Evolutionary conservation across 2,888 invertebrate genomes (phyloP).

Genomic region (Pediacus dermestoides): DNA sequence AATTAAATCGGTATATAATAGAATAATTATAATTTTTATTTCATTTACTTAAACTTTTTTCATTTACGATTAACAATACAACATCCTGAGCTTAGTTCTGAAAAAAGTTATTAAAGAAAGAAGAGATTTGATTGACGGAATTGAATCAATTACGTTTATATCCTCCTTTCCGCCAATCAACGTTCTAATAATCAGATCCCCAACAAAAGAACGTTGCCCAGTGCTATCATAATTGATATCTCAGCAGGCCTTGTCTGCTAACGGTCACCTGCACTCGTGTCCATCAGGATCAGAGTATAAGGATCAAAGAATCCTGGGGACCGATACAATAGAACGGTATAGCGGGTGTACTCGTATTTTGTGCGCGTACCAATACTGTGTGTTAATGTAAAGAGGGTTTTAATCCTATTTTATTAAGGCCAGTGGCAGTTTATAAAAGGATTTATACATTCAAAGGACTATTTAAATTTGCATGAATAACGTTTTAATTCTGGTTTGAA

Average conservation of each 20-base stretch:
- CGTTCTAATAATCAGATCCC: slow-evolving; percentile 29
- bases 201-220: slow-evolving; percentile 25
- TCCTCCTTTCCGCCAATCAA: slow-evolving; percentile 30
- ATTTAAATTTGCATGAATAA: slow-evolving; percentile 26
- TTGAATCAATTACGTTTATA: slow-evolving; percentile 30
- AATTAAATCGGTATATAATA: slow-evolving; percentile 12
- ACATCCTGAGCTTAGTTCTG: slow-evolving; percentile 9
- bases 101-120: slow-evolving; percentile 13
- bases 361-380: too few relatives aligned
- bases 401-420: slow-evolving; percentile 30
- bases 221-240: slow-evolving; percentile 37
- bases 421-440: slow-evolving; percentile 27
- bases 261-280: slow-evolving; percentile 31
- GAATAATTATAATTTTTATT: too few relatives aligned
- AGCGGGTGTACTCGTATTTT: too few relatives aligned
- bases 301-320: not conserved
- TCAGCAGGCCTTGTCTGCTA: slow-evolving; percentile 24
- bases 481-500: slow-evolving; percentile 15
- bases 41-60: too few relatives aligned
- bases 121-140: slow-evolving; percentile 26
- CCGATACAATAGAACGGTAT: not conserved
- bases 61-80: slow-evolving; percentile 12
- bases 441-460: slow-evolving; percentile 25
- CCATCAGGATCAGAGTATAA: slow-evolving; percentile 19
- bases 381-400: too few relatives aligned